Evolutionary conservation across 2,888 invertebrate species (phyloP).

Genomic region (Ptilodon capucinus): DNA sequence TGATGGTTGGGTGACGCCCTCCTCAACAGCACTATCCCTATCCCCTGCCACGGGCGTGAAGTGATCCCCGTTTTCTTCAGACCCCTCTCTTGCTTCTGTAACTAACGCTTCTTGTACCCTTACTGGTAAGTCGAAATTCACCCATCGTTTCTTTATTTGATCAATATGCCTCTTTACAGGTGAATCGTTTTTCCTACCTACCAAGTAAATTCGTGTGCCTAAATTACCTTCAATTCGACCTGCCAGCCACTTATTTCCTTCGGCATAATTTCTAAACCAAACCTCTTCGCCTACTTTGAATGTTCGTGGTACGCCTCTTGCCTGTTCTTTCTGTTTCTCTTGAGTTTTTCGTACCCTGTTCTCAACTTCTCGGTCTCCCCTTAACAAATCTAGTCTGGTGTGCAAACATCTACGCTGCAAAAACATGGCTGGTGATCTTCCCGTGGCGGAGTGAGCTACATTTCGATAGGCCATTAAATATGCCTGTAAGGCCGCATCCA

Average conservation of each 20-base stretch:
- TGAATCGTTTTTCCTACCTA: neutral
- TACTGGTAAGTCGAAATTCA: neutral
- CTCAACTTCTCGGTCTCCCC: too few relatives aligned
- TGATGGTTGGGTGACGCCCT: neutral
- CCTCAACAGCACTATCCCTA: too few relatives aligned
- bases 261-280: neutral
- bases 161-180: neutral
- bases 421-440: slow-evolving; percentile 8
- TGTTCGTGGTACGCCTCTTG: neutral
- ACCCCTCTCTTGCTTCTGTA: too few relatives aligned
- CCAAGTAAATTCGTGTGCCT: neutral
- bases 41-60: too few relatives aligned
- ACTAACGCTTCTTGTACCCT: too few relatives aligned
- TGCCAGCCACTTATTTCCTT: neutral
- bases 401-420: slow-evolving; percentile 9
- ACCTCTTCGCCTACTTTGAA: neutral
- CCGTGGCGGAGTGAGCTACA: slow-evolving; percentile 5
- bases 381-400: slow-evolving; percentile 10
- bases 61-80: too few relatives aligned
- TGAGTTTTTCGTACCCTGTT: neutral
- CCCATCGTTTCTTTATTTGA: neutral
- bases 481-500: slow-evolving; percentile 8
- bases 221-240: neutral
- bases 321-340: neutral
- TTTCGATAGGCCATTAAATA: slow-evolving; percentile 9